These are phyloP conservation scores for Copidosoma aretas DNA, from an alignment of 2,888 invertebrate species.

Conservation along the genomic window DNA sequence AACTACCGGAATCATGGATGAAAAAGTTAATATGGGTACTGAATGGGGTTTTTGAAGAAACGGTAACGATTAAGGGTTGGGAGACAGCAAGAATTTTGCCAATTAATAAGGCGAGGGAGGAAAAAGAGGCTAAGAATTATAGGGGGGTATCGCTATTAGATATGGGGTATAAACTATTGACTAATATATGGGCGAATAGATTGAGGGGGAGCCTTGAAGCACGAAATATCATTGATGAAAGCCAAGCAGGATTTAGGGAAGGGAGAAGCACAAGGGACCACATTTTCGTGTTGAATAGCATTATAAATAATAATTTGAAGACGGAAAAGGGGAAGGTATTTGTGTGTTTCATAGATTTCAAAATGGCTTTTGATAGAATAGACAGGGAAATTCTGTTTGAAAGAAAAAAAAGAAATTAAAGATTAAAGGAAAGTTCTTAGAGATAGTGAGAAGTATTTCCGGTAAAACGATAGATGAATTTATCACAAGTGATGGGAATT, in stretches of 20 bases:
- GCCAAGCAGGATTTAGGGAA: not conserved
- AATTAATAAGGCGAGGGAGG: not conserved
- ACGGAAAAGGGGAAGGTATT: not conserved
- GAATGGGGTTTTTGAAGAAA: not conserved
- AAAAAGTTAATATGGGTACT: not conserved
- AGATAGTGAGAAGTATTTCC: conserved; percentile 32
- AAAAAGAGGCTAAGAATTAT: not conserved
- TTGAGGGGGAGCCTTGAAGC: not conserved
- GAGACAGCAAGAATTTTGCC: conserved; percentile 4
- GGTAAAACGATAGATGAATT: conserved; percentile 28
- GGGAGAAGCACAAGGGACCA: too few species aligned
- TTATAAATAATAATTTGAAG: not conserved
- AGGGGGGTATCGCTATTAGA: conserved; percentile 2
- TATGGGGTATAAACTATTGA: not conserved
- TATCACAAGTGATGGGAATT: conserved; percentile 17
- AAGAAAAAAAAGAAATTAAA: conserved; percentile 6
- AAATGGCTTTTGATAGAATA: not conserved
- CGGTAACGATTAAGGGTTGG: not conserved
- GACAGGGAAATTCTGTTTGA: not conserved
- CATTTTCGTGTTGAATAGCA: too few species aligned
- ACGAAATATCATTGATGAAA: not conserved
- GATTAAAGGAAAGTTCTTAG: conserved; percentile 13
- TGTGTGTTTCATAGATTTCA: not conserved
- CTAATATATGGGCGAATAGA: not conserved
- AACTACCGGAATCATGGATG: not conserved